A percentile compares a stretch with the other conserved stretches of the same genome.
Conservation (phyloP, 2,888 invertebrate species). For the Drosophila antonietae region DNA sequence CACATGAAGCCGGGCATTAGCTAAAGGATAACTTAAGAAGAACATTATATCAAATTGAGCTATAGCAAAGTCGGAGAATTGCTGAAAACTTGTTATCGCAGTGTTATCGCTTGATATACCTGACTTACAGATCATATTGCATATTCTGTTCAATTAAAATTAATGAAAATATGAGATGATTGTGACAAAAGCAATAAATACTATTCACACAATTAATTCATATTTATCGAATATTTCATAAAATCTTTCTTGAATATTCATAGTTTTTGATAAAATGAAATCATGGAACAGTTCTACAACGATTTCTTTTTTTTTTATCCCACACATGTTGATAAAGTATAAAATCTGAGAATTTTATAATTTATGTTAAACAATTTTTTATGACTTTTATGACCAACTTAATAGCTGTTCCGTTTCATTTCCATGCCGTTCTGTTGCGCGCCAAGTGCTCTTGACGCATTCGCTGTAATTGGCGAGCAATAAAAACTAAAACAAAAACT, state of each 20-base stretch:
- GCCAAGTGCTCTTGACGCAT: conserved; percentile 52
- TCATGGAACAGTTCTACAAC: background rate
- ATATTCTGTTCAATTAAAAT: no score
- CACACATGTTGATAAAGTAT: background rate
- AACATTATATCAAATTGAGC: conserved; percentile 1
- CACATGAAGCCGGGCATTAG: conserved; percentile 32
- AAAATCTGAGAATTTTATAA: conserved; percentile 15
- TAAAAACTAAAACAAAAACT: conserved; percentile 37
- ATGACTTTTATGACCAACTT: conserved; percentile 22
- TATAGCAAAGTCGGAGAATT: background rate
- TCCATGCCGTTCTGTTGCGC: background rate
- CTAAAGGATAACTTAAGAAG: conserved; percentile 45
- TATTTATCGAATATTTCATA: background rate
- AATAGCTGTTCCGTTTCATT: conserved; percentile 12
- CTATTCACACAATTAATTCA: background rate
- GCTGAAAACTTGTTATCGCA: background rate
- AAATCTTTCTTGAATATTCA: background rate
- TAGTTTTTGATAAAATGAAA: background rate
- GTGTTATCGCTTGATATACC: background rate
- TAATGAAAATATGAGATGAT: no score
- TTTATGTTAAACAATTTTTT: conserved; percentile 49
- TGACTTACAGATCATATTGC: background rate
- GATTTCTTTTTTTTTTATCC: no score
- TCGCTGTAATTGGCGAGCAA: conserved; percentile 62
- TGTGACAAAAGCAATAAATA: no score